Evolutionary conservation across 2,888 invertebrate genomes (phyloP).

Genomic region (Itoplectis maculator): DNA sequence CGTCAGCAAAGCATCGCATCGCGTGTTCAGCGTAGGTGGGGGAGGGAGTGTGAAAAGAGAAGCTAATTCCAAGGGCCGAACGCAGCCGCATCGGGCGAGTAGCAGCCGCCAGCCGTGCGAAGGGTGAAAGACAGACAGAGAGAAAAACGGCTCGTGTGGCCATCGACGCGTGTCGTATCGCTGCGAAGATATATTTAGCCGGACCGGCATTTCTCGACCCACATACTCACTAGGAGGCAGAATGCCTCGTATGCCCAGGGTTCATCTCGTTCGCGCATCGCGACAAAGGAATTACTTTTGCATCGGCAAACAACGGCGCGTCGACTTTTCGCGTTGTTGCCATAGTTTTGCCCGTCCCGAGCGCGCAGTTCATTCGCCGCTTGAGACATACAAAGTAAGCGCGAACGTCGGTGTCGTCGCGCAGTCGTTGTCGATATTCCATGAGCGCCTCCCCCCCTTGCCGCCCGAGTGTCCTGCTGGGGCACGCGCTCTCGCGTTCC

Average conservation of each 20-base stretch:
- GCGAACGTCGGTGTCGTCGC: background rate
- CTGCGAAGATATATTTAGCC: constrained; percentile 78
- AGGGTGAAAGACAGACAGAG: constrained; percentile 3
- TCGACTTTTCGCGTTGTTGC: constrained; percentile 10
- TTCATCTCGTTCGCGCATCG: constrained; percentile 71
- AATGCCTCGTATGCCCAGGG: constrained; percentile 78
- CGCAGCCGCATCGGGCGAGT: background rate
- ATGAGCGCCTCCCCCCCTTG: no score
- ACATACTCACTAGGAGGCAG: constrained; percentile 80
- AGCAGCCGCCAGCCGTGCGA: no score
- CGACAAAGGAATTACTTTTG: constrained; percentile 67
- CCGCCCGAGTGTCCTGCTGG: constrained; percentile 25
- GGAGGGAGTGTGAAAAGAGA: background rate
- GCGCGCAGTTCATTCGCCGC: no score
- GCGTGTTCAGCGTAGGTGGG: no score
- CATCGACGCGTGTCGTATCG: constrained; percentile 34
- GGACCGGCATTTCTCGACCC: constrained; percentile 82
- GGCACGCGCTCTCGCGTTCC: constrained; percentile 54
- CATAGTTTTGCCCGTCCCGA: constrained; percentile 6
- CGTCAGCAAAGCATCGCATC: no score
- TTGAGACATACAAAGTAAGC: background rate
- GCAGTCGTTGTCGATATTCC: constrained; percentile 10
- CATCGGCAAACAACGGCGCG: constrained; percentile 20
- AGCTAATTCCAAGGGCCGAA: background rate
- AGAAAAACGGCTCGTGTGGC: constrained; percentile 60